Conservation (phyloP, 2,797 vertebrate genomes). For the Coilia nasus region DNA sequence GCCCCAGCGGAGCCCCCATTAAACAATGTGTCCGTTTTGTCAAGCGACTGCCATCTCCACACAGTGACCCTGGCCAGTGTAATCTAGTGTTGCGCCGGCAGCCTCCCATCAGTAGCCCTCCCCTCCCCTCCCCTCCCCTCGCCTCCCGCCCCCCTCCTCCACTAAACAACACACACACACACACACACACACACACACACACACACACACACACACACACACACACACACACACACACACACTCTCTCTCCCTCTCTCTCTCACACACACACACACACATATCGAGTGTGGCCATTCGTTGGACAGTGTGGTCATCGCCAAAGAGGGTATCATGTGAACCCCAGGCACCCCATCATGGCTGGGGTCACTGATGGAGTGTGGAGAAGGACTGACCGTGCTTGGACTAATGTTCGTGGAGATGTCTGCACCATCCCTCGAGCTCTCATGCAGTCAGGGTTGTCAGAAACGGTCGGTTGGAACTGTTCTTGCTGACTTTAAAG, state of each 20-base stretch:
- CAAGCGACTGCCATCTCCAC: conserved; percentile 39
- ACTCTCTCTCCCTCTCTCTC: neutral
- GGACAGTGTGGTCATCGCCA: neutral
- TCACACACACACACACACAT: neutral
- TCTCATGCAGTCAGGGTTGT: neutral
- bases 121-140: neutral
- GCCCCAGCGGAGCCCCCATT: conserved; percentile 54
- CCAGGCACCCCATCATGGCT: neutral
- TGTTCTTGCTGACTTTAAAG: neutral
- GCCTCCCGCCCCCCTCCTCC: neutral
- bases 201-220: neutral
- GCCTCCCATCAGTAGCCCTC: neutral
- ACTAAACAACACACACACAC: neutral
- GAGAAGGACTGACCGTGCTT: too few species aligned
- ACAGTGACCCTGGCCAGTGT: conserved; percentile 37
- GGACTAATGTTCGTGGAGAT: too few species aligned
- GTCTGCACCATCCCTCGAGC: neutral
- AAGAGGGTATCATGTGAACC: neutral
- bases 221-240: neutral
- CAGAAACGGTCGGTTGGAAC: neutral
- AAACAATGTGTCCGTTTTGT: conserved; percentile 52
- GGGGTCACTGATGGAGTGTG: neutral
- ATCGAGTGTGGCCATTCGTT: conserved; percentile 10
- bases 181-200: neutral
- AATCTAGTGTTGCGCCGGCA: conserved; percentile 43